Base-by-base conservation (phyloP, 2,797 vertebrate genomes). In the Taenioides sp. region DNA sequence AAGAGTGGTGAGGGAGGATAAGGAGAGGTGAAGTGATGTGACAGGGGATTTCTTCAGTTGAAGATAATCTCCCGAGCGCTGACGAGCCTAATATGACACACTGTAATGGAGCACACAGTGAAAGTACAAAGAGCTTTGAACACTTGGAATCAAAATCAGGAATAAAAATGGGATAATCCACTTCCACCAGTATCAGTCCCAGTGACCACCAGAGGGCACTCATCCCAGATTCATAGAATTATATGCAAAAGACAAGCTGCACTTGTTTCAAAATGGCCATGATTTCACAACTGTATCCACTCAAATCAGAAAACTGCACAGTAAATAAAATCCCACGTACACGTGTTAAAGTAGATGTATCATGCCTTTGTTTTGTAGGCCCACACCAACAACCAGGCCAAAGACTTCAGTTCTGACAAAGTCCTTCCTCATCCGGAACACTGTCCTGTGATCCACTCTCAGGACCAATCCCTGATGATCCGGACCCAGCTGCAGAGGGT, bases 51-150 rank as follows among this genome's bases (percentile, higher is more conserved):
- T 90, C 77, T 88, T 55, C 78, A 43, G 57, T 71, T 80, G 78
- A 83, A 79, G 75, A 77, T 91, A 91, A 93, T 92, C 91, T 92
- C 68, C 80, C 78, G 73, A 82, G 91, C 79, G 84, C 87, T 89
- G 88, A 89, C 86, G 79, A 74, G 80, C 80, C 87, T 89, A 92
- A 91, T 81, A 93, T 89, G 80, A 83, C 80, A 49, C 66, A 66
- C 72, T 72, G 71, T 75, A 65, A 27, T 73, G 14, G 9, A 71
- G 73, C 65, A 73, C 61, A 58, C 40, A 43, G 40, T 43, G 40
- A 43, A 43, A 23, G 57, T 54, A 73, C 70, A 37, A 65, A 64
- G 0, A 79, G 72, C 80, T 72, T 67, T 34, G 59, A 61, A 71
- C 1, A 37, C 75, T 67, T 59, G 63, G 66, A 71, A 65, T 64